Conservation (phyloP, 2,113 vertebrate genomes). For the Martes martes region DNA sequence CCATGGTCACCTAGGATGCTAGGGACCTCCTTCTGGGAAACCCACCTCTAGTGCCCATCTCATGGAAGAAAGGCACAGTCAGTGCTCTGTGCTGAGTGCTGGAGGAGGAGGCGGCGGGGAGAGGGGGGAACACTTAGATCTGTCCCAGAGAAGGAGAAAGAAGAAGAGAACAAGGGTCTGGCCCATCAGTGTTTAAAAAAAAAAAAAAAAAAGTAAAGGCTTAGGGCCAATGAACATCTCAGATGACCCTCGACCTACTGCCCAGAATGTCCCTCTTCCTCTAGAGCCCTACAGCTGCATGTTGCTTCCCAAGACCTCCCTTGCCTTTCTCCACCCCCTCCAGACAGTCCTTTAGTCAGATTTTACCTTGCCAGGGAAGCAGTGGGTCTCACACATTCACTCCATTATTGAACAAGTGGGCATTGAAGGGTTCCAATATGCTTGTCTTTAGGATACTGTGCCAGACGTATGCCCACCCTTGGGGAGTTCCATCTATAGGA, state of each 20-base stretch:
- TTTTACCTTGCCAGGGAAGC: not conserved
- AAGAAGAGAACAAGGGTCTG: not conserved
- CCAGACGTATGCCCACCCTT: fast-evolving
- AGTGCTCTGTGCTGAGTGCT: fast-evolving
- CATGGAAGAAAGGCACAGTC: not conserved
- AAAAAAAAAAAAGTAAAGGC: not conserved
- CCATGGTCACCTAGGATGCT: not conserved
- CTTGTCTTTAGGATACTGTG: fast-evolving
- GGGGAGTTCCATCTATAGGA: not conserved
- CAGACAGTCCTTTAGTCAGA: not conserved
- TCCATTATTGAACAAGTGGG: not conserved
- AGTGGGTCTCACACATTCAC: fast-evolving
- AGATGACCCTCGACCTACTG: not conserved
- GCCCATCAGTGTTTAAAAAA: not conserved
- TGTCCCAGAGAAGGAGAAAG: not conserved
- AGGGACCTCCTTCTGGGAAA: not conserved
- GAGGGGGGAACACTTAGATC: not conserved
- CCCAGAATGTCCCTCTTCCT: not conserved
- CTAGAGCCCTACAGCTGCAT: fast-evolving
- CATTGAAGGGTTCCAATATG: not conserved
- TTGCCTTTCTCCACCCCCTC: not conserved
- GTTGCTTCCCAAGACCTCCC: not conserved
- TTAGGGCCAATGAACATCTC: fast-evolving
- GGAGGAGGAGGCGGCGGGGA: fast-evolving
- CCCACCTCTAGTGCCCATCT: not conserved